A percentile compares a stretch with the other conserved stretches of the same genome.
These are phyloP conservation scores for Scotopteryx bipunctaria DNA, from an alignment of 2,888 invertebrate species.

Conservation along the genomic window DNA sequence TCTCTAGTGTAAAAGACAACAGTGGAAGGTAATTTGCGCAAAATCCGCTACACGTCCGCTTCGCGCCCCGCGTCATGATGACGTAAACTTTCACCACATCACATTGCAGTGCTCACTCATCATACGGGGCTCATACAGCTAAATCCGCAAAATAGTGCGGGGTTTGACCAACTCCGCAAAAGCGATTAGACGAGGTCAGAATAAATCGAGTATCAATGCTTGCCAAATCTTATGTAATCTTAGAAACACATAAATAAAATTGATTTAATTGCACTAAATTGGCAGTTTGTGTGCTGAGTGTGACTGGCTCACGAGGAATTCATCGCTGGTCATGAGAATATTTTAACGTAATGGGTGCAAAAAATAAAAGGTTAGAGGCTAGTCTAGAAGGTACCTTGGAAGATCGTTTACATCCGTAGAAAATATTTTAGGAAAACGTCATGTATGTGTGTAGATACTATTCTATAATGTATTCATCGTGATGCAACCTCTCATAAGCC, in stretches of 20 bases:
- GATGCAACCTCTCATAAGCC: conserved; percentile 31
- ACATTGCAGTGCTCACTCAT: conserved; percentile 11
- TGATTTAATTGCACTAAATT: conserved; percentile 25
- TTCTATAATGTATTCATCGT: conserved; percentile 17
- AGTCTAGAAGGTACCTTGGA: no score
- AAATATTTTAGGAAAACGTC: conserved; percentile 15
- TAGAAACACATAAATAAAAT: conserved; percentile 24
- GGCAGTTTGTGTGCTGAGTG: conserved; percentile 12
- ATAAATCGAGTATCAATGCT: neutral
- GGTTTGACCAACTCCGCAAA: no score
- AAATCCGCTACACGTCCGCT: conserved; percentile 48
- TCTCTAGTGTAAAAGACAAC: conserved; percentile 31
- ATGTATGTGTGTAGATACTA: neutral
- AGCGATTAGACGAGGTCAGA: neutral
- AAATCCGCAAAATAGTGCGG: neutral
- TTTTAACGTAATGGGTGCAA: neutral
- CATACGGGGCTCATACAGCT: conserved; percentile 11
- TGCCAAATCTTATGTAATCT: conserved; percentile 6
- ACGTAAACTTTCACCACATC: conserved; percentile 59
- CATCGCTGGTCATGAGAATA: conserved; percentile 10
- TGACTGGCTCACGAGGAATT: conserved; percentile 8
- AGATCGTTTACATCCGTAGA: neutral
- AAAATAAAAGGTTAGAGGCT: neutral
- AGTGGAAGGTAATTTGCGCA: conserved; percentile 52
- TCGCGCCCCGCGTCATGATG: conserved; percentile 40